Percentiles rank a stretch among this genome's conserved stretches.
These are phyloP conservation scores for Psephotus haematonotus DNA, from an alignment of 2,113 vertebrate species.

Conservation along the genomic window DNA sequence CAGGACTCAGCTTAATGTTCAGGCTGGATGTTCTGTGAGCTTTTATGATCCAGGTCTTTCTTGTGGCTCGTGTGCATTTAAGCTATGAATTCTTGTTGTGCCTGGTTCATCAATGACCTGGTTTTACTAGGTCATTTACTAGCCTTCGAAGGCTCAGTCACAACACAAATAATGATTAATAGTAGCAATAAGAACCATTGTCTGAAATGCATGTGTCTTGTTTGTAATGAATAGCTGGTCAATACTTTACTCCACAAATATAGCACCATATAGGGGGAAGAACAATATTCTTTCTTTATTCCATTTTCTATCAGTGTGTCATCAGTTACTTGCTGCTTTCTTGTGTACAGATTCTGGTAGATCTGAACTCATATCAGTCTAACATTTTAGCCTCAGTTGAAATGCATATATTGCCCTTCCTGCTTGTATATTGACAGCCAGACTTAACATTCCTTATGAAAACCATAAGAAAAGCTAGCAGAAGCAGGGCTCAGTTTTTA, in stretches of 20 bases:
- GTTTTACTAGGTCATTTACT: not conserved
- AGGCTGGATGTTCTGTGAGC: not conserved
- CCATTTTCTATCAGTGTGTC: not conserved
- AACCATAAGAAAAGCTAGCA: rapidly evolving
- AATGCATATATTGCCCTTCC: not conserved
- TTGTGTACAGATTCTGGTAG: not conserved
- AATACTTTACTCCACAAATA: not conserved
- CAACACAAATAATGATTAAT: not conserved
- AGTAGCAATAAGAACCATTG: not conserved
- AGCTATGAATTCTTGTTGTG: not conserved
- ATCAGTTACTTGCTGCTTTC: not conserved
- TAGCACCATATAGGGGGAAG: not conserved
- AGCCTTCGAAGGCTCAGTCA: not conserved
- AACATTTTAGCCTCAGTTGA: not conserved
- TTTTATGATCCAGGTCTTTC: not conserved
- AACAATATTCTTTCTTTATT: not conserved
- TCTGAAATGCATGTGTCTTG: not conserved
- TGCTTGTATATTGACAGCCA: not conserved
- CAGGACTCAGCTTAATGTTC: not conserved
- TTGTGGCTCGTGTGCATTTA: not conserved
- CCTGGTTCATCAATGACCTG: not conserved
- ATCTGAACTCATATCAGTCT: not conserved
- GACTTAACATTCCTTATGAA: not conserved
- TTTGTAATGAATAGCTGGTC: not conserved
- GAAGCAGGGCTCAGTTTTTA: not conserved